Percentiles rank a stretch among this genome's conserved stretches.
phyloP scores from a whole-genome alignment of 2,797 vertebrate species.

The Rallus crepitans region DNA sequence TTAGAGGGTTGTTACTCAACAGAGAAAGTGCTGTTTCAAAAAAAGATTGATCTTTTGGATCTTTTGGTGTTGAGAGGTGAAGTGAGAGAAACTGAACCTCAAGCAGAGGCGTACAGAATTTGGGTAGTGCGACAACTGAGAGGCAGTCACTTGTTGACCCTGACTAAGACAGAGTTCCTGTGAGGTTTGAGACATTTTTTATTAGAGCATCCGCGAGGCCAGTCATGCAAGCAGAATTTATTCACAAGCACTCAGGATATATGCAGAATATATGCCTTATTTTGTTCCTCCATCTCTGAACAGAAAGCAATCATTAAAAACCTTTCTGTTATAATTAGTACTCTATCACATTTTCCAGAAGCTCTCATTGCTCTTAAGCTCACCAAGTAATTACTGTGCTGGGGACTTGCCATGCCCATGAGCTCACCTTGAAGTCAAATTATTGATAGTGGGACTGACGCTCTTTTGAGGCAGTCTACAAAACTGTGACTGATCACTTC shows the following conservation, averaged over 20 bases:
- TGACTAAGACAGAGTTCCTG: not conserved
- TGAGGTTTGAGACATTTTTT: not conserved
- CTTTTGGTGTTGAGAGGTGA: not conserved
- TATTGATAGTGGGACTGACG: not conserved
- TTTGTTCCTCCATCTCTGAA: not conserved
- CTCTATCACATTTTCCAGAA: constrained; percentile 33
- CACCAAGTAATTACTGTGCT: constrained; percentile 29
- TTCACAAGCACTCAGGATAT: not conserved
- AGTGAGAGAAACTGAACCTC: not conserved
- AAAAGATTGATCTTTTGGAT: not conserved
- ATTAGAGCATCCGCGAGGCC: not conserved
- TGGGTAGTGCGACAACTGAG: not conserved
- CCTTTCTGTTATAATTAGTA: constrained; percentile 44
- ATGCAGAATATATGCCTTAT: not conserved
- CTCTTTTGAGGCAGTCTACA: not conserved
- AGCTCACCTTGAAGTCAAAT: constrained; percentile 63
- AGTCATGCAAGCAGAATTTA: not conserved
- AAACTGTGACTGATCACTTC: not conserved
- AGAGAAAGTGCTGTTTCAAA: not conserved
- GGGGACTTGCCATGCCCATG: constrained; percentile 52
- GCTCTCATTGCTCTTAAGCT: constrained; percentile 39
- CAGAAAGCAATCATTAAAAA: constrained; percentile 49
- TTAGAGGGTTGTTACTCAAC: not conserved
- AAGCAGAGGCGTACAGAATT: not conserved
- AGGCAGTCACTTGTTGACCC: not conserved